Percentiles rank a stretch among this genome's conserved stretches.
phyloP scores from a whole-genome alignment of 2,888 invertebrate species.

The Harpagoxenus sublaevis region DNA sequence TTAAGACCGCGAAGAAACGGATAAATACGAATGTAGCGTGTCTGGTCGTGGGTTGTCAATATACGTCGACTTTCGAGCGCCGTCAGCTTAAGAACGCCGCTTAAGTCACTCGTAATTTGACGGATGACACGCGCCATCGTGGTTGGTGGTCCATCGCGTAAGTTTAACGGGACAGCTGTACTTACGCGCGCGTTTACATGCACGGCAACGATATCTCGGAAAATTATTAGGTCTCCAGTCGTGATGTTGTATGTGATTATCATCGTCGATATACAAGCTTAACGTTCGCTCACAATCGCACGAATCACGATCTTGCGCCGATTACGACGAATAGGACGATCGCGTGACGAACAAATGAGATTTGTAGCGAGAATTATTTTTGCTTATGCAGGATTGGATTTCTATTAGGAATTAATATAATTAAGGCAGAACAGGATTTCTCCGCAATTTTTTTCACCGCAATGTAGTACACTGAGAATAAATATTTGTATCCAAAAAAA shows the following conservation, averaged over 20 bases:
- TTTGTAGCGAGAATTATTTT: neutral
- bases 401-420: neutral
- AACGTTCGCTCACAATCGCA: slow-evolving; percentile 42
- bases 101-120: slow-evolving; percentile 63
- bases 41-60: slow-evolving; percentile 6
- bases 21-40: slow-evolving; percentile 10
- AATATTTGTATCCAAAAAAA: too few relatives aligned
- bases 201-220: slow-evolving; percentile 52
- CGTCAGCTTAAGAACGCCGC: neutral
- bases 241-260: slow-evolving; percentile 50
- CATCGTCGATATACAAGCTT: slow-evolving; percentile 47
- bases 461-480: too few relatives aligned
- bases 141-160: slow-evolving; percentile 72
- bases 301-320: neutral
- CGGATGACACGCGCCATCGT: slow-evolving; percentile 72
- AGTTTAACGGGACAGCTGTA: slow-evolving; percentile 56
- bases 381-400: neutral
- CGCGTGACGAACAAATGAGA: neutral
- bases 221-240: slow-evolving; percentile 65
- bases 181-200: slow-evolving; percentile 61
- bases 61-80: slow-evolving; percentile 18
- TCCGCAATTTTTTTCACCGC: neutral
- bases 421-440: neutral
- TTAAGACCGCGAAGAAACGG: slow-evolving; percentile 4
- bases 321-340: neutral